Base-by-base conservation (phyloP, 2,888 invertebrate species). In the Camponotus fellah region DNA sequence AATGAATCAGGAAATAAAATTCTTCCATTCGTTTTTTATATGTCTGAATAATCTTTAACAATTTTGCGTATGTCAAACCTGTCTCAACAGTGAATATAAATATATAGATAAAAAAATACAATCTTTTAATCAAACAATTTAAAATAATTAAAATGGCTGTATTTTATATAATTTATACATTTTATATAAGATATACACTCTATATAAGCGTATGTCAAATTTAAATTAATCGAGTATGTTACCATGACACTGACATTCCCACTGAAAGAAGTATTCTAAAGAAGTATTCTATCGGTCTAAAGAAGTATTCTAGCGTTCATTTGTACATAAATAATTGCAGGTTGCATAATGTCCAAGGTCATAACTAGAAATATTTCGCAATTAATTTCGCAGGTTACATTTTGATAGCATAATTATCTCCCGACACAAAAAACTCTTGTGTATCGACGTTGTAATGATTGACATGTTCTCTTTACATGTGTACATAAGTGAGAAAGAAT, bases 371-470 rank as follows among this genome's bases (percentile, higher is more conserved):
- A 65, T 79, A 69, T 26, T 79, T 40, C 40, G 26, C 26, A 26
- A 26, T 26, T 26, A 26, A 0, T 26, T 26, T 26, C 26, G 0
- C 49, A 88, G 84, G 89, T 89, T 71, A 83, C 75, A 89, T 89
- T 82, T 83, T 89, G 87, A 83, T 83, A 80, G 89, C 83, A 84
- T 87, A 85, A 53, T 53, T 53, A 53, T 2, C n/a, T n/a, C n/a
- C n/a, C 53, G 84, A 34, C 86, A 84, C 89, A 87, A 88, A 88
- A 89, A 84, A 87, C 87, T 84, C 79, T 75, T 64, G 46, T 49
- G 53, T 89, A 87, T n/a, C 26, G 26, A 26, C 26, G 26, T 43
- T 4, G 32, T 40, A 40, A 26, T 21, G 9, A 46, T 53, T 56
- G 40, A 64, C 49, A n/a, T 21, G 2, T 58, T 14, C 32, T n/a